Conservation (phyloP, 2,888 invertebrate genomes). For the Drosophila antonietae region DNA sequence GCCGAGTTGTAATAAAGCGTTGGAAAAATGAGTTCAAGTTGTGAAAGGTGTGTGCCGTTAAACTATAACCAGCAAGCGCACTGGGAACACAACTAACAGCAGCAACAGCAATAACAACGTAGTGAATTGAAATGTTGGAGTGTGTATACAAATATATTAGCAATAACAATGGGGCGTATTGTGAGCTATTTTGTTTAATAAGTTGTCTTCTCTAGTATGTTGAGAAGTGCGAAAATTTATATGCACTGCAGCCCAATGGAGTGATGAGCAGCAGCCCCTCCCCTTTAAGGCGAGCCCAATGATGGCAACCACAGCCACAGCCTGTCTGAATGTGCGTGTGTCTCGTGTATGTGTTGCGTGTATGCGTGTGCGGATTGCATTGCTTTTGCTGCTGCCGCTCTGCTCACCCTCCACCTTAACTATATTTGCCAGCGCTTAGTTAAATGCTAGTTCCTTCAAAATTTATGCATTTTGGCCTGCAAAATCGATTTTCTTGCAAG, state of each 20-base stretch:
- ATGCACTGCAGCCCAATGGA: slow-evolving; percentile 51
- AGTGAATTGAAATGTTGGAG: slow-evolving; percentile 64
- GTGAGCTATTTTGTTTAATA: slow-evolving; percentile 54
- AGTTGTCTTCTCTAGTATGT: slow-evolving; percentile 44
- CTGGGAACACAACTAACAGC: slow-evolving; percentile 10
- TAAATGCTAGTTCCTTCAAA: slow-evolving; percentile 46
- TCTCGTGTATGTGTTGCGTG: slow-evolving; percentile 22
- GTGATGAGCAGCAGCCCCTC: slow-evolving; percentile 46
- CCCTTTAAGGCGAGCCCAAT: slow-evolving; percentile 55
- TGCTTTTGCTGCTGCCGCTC: slow-evolving; percentile 19
- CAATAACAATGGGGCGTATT: slow-evolving; percentile 47
- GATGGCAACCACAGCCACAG: slow-evolving; percentile 31
- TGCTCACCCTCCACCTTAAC: slow-evolving; percentile 14
- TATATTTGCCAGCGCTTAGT: slow-evolving; percentile 43
- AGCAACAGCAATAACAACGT: slow-evolving; percentile 40
- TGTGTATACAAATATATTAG: slow-evolving; percentile 58
- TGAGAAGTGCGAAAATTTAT: slow-evolving; percentile 60
- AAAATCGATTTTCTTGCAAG: slow-evolving; percentile 81
- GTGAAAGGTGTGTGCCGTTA: slow-evolving; percentile 83
- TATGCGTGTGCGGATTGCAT: slow-evolving; percentile 38
- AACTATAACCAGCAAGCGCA: slow-evolving; percentile 54
- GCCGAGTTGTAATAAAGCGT: slow-evolving; percentile 58
- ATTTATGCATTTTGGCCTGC: slow-evolving; percentile 66
- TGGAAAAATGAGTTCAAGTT: slow-evolving; percentile 83
- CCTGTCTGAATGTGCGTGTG: slow-evolving; percentile 38